Evolutionary conservation across 1,140 invertebrate species (phyloP).

Genomic region (Physella acuta): DNA sequence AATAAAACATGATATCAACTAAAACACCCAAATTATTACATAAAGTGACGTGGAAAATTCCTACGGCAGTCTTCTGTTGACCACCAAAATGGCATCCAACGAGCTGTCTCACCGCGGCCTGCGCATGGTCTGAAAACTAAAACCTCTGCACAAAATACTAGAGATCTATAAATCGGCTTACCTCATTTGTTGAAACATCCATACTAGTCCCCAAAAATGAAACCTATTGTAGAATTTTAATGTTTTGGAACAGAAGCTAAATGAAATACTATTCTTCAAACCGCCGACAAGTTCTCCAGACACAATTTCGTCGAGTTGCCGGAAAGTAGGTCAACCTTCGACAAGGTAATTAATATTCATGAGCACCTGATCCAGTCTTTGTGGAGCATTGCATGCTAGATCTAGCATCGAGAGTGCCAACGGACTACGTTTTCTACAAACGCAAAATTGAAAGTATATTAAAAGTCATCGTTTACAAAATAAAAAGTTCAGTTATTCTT

Average conservation of each 20-base stretch:
- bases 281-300: background rate
- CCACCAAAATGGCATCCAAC: slow-evolving; percentile 11
- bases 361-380: too few species aligned
- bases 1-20: background rate
- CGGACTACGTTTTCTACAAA: too few species aligned
- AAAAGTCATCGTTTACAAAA: too few species aligned
- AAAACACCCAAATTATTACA: background rate
- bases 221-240: background rate
- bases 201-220: background rate
- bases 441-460: too few species aligned
- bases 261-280: background rate
- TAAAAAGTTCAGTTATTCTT: too few species aligned
- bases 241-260: background rate
- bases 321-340: slow-evolving; percentile 15
- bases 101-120: too few species aligned
- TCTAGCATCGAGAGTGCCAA: too few species aligned
- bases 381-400: too few species aligned
- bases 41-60: background rate
- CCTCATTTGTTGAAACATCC: background rate
- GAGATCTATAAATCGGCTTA: background rate
- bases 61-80: slow-evolving; percentile 2
- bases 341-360: slow-evolving; percentile 18
- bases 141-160: background rate
- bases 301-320: slow-evolving; percentile 3
- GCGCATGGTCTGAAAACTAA: background rate